These are phyloP conservation scores for Belgica antarctica DNA, from an alignment of 2,888 invertebrate species.

Conservation along the genomic window DNA sequence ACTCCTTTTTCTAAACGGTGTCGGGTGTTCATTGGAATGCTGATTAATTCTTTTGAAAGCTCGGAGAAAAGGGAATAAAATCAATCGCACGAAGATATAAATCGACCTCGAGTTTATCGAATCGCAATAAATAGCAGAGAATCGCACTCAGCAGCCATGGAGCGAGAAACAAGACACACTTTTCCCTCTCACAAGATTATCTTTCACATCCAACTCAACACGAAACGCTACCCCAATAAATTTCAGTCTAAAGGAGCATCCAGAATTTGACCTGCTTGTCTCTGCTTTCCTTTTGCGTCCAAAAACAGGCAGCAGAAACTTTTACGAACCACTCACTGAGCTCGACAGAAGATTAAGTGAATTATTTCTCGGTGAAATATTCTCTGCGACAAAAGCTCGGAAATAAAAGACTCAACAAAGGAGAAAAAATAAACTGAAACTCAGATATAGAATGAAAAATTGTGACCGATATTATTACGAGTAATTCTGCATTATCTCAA, in stretches of 20 bases:
- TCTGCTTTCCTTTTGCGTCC: background rate
- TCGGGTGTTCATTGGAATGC: background rate
- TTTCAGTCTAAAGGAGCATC: background rate
- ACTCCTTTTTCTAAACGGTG: background rate
- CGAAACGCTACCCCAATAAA: conserved; percentile 22
- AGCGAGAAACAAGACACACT: background rate
- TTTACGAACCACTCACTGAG: background rate
- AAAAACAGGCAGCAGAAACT: no score
- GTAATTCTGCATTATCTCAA: conserved; percentile 16
- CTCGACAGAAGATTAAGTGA: conserved; percentile 39
- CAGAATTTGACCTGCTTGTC: conserved; percentile 9
- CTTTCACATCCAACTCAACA: conserved; percentile 16
- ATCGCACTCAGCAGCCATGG: no score
- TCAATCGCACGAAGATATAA: conserved; percentile 10
- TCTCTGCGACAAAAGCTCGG: background rate
- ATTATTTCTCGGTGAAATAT: conserved; percentile 9
- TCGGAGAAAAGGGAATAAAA: background rate
- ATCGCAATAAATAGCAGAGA: background rate
- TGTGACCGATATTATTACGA: conserved; percentile 32
- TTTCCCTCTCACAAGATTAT: conserved; percentile 3
- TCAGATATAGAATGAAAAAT: conserved; percentile 22
- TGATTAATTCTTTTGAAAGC: conserved; percentile 15
- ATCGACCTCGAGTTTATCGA: conserved; percentile 24
- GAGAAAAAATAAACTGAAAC: background rate
- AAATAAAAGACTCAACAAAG: no score